phyloP scores from a whole-genome alignment of 1,140 invertebrate species.

The Uloborus diversus region DNA sequence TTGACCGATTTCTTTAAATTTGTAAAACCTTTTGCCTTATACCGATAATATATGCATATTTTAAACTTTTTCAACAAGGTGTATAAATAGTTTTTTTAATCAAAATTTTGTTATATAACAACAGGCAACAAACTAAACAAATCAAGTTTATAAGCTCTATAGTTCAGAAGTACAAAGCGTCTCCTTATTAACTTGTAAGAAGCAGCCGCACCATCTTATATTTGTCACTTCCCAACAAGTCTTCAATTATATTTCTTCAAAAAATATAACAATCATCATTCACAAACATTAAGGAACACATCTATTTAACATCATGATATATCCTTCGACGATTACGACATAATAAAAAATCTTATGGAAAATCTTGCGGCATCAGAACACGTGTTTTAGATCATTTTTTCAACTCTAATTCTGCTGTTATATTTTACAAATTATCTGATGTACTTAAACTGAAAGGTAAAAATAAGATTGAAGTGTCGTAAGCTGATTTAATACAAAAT shows the following conservation, averaged over 20 bases:
- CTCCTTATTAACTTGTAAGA: too few relatives aligned
- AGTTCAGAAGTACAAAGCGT: too few relatives aligned
- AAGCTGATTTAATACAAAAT: background rate
- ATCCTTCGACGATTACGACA: constrained; percentile 13
- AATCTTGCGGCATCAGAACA: background rate
- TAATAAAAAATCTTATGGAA: background rate
- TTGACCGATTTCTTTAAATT: too few relatives aligned
- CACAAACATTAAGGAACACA: constrained; percentile 46
- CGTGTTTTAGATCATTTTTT: background rate
- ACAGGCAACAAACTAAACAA: too few relatives aligned
- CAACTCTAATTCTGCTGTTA: background rate
- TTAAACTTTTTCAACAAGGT: too few relatives aligned
- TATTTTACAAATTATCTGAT: background rate
- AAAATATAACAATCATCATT: constrained; percentile 50
- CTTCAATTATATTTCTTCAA: constrained; percentile 14
- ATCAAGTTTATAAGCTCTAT: too few relatives aligned
- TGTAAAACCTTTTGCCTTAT: too few relatives aligned
- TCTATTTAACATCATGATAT: constrained; percentile 30
- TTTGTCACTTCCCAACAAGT: background rate
- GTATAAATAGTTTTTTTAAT: too few relatives aligned
- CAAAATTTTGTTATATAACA: too few relatives aligned
- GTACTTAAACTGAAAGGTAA: background rate
- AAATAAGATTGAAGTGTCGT: background rate
- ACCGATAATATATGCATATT: too few relatives aligned
- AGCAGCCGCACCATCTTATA: background rate